Base-by-base conservation (phyloP, 2,888 invertebrate genomes). In the Vanessa cardui region DNA sequence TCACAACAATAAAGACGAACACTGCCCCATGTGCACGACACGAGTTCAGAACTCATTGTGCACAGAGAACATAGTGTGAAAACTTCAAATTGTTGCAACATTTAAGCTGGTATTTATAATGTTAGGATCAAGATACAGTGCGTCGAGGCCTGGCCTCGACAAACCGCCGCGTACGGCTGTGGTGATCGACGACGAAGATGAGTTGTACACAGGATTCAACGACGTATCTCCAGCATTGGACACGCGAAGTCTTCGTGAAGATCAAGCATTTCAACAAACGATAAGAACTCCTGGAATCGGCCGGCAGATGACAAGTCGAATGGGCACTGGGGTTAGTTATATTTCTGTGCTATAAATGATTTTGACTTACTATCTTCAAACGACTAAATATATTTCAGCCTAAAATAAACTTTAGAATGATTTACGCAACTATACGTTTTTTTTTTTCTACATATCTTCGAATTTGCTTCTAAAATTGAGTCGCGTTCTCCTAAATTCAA, bases 241-340 rank as follows among this genome's bases (percentile, higher is more conserved):
- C 77, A 94, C 94, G 0, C 91, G 96, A 83, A 95, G 95, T 80
- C 85, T 97, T 70, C 94, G 95, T 62, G 94, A 95, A 75, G 97
- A 97, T 84, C 94, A 95, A 74, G 94, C 93, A 39, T 96, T 97
- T 78, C 96, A 96, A 84, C 95, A 96, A 83, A 95, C 96, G 15
- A 92, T 97, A n/a, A 94, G 95, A 74, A 96, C 94, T 1, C 96
- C 96, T 73, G 95, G 96, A 79, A 95, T 95, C 20, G 94, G 96
- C 59, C 89, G 96, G 76, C 95, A 95, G 62, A 93, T 94, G 72
- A 95, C 96, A 76, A 93, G 94, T 78, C 80, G 90, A 16, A 83
- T 87, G 83, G 90, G 88, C 1, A 92, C 92, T 0, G 91, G 91
- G 81, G 92, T 92, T 69, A 80, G 86, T 80, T 47, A 50, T n/a